Evolutionary conservation across 1,140 invertebrate species (phyloP).

Genomic region (Aphaenogaster floridana): DNA sequence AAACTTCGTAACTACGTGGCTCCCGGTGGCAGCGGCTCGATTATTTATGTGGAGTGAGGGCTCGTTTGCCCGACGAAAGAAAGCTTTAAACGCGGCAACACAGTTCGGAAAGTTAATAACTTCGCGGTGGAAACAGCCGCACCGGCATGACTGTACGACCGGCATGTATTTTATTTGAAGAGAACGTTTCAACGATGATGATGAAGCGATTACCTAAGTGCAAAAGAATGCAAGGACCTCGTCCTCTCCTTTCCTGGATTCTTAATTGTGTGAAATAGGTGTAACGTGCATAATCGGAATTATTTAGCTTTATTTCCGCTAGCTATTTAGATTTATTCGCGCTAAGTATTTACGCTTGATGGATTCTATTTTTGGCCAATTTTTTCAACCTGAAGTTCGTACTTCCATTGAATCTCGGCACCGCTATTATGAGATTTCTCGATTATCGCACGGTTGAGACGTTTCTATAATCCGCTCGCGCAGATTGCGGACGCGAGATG

Average conservation of each 20-base stretch:
- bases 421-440: conserved; percentile 1
- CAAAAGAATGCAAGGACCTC: not conserved
- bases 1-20: conserved; percentile 66
- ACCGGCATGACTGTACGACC: not conserved
- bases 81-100: conserved; percentile 65
- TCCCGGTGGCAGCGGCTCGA: conserved; percentile 47
- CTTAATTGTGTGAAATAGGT: not conserved
- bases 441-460: conserved; percentile 30
- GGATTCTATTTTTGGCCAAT: not conserved
- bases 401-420: not conserved
- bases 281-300: not conserved
- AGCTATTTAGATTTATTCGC: not conserved
- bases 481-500: conserved; percentile 11
- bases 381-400: not conserved
- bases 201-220: not conserved
- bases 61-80: conserved; percentile 63
- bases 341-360: not conserved
- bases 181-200: conserved; percentile 31
- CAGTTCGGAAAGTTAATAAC: conserved; percentile 72
- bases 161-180: conserved; percentile 30
- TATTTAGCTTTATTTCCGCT: conserved; percentile 1
- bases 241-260: not conserved
- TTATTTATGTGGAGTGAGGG: conserved; percentile 68
- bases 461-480: conserved; percentile 30
- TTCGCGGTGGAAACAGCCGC: conserved; percentile 31